Percentiles rank a stretch among this genome's conserved stretches.
phyloP scores from a whole-genome alignment of 92 coral and sea anemone species.

The Blastomussa wellsi region DNA sequence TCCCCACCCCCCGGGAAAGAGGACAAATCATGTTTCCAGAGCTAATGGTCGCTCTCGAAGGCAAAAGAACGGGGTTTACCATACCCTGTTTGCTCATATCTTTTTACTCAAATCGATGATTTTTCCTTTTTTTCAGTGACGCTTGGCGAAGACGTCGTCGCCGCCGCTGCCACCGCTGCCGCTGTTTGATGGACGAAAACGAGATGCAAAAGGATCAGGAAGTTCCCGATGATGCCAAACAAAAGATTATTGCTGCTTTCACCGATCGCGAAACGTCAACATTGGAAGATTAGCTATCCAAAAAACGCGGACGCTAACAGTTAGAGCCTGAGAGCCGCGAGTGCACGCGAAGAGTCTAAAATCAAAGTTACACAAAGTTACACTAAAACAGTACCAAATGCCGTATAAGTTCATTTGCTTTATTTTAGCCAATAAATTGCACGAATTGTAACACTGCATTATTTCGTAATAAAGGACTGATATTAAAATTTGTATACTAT shows the following conservation, averaged over 20 bases:
- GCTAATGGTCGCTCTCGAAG: no score
- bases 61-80: no score
- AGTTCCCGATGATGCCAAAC: neutral
- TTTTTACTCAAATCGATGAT: neutral
- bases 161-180: neutral
- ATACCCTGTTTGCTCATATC: neutral
- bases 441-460: no score
- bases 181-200: neutral
- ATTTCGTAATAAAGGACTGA: no score
- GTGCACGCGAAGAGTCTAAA: no score
- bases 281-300: conserved; percentile 2
- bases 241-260: neutral
- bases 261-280: neutral
- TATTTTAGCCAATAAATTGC: no score
- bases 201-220: neutral
- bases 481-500: neutral
- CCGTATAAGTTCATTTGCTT: neutral
- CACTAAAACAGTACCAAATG: no score
- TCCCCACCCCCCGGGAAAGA: no score
- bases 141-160: conserved; percentile 1
- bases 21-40: no score
- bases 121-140: neutral
- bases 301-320: conserved; percentile 9
- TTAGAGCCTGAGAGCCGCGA: neutral
- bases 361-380: no score